phyloP scores from a whole-genome alignment of 2,888 invertebrate species.

The Nycteola revayana region DNA sequence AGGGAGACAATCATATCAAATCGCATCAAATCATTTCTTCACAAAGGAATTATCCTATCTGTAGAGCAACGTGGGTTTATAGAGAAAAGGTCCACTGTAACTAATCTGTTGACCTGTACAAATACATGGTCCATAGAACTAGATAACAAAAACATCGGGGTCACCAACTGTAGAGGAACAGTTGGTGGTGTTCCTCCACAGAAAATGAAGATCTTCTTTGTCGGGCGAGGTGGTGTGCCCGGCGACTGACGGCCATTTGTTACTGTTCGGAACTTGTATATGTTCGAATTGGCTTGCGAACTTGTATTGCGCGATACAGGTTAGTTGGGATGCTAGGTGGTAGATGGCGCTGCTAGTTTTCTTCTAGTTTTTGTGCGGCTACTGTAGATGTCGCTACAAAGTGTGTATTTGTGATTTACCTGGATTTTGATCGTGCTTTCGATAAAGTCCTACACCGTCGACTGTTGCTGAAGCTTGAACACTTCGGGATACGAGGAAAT shows the following conservation, averaged over 20 bases:
- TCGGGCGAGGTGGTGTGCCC: too few species aligned
- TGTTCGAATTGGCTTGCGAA: too few species aligned
- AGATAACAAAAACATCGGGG: not conserved
- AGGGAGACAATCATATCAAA: not conserved
- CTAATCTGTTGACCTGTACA: not conserved
- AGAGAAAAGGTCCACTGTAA: not conserved
- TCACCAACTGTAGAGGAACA: too few species aligned
- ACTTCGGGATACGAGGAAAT: not conserved
- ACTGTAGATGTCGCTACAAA: too few species aligned
- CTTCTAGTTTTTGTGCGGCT: too few species aligned
- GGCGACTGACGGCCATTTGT: too few species aligned
- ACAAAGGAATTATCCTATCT: not conserved
- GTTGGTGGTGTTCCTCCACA: too few species aligned
- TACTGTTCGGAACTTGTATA: too few species aligned
- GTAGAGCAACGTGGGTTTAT: slow-evolving; percentile 1
- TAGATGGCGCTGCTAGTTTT: too few species aligned
- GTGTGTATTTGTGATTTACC: not conserved
- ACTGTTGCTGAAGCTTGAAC: not conserved
- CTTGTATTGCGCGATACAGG: too few species aligned
- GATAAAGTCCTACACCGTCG: not conserved
- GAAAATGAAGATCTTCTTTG: too few species aligned
- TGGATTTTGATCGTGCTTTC: slow-evolving; percentile 1
- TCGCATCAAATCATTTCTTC: not conserved
- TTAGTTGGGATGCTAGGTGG: too few species aligned
- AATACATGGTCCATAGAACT: not conserved